Base-by-base conservation (phyloP, 1,140 invertebrate genomes). In the Rhynchophorus ferrugineus region DNA sequence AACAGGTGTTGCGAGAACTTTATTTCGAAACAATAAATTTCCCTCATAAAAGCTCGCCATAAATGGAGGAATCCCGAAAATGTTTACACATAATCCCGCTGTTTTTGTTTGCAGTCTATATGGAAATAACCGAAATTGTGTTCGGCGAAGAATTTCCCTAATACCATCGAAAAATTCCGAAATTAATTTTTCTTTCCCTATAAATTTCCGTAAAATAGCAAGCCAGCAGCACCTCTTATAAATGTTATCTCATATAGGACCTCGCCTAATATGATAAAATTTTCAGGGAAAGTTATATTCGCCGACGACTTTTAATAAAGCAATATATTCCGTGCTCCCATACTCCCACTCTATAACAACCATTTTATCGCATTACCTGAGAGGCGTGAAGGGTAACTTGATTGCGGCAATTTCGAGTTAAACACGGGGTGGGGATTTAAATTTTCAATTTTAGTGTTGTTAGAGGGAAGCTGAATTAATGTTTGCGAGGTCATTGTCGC, bases 321-420 rank as follows among this genome's bases (percentile, higher is more conserved):
- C 45, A 38, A 34, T 48, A 37, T 17, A 22, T 44, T 6, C 16
- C 22, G 35, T 36, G 36, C 34, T 36, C 45, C 35, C 19, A 49
- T 37, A 49, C 38, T 37, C 39, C 46, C 46, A 29, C 46, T 49
- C 29, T 49, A 36, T 49, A 39, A 49, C 46, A 39, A 38, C 17
- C 18, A 24, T 39, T 39, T 36, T 47, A 47, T 47, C 37, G 45
- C 37, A 24, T 47, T 36, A 36, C 11, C 11, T 18, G 45, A 18
- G n/a, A 47, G 24, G 24, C 24, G 24, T 29, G 24, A 29, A 29
- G 24, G 24, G 24, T 29, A 29, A 29, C 24, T 29, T 6, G 24
- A 29, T 29, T 11, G 24, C 5, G 24, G 24, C 24, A 29, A 29
- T 29, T 29, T 11, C 5, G 24, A 29, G 24, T 29, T 29, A 29